phyloP scores from a whole-genome alignment of 2,113 vertebrate species.

The Scartelaos histophorus region DNA sequence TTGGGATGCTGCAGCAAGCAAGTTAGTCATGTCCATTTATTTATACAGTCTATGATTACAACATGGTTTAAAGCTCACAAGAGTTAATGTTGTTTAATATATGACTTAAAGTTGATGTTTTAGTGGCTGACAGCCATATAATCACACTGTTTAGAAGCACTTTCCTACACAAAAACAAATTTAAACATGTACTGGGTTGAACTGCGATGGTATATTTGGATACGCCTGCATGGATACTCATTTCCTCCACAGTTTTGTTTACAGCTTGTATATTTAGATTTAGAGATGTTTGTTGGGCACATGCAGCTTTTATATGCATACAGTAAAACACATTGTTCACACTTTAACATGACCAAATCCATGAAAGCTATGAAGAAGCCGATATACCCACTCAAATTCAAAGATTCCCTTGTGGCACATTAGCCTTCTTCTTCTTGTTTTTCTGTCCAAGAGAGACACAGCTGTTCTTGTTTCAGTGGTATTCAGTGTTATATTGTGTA shows the following conservation, averaged over 20 bases:
- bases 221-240: not conserved
- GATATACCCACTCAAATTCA: slow-evolving; percentile 16
- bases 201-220: not conserved
- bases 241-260: slow-evolving; percentile 44
- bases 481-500: not conserved
- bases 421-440: not conserved
- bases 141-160: slow-evolving; percentile 22
- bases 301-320: slow-evolving; percentile 33
- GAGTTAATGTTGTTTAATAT: too few species aligned
- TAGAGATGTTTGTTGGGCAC: slow-evolving; percentile 39
- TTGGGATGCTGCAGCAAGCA: too few species aligned
- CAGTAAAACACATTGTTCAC: slow-evolving; percentile 45
- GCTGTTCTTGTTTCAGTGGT: slow-evolving; percentile 20
- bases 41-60: too few species aligned
- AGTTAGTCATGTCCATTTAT: too few species aligned
- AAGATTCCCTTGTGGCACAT: slow-evolving; percentile 28
- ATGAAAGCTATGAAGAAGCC: slow-evolving; percentile 6
- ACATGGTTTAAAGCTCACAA: too few species aligned
- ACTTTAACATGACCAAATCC: slow-evolving; percentile 7
- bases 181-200: not conserved
- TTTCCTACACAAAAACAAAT: not conserved
- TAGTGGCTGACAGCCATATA: not conserved
- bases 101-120: slow-evolving; percentile 3
- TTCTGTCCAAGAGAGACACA: slow-evolving; percentile 20
- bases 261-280: slow-evolving; percentile 14